Base-by-base conservation (phyloP, 2,113 vertebrate genomes). In the Podilymbus podiceps region DNA sequence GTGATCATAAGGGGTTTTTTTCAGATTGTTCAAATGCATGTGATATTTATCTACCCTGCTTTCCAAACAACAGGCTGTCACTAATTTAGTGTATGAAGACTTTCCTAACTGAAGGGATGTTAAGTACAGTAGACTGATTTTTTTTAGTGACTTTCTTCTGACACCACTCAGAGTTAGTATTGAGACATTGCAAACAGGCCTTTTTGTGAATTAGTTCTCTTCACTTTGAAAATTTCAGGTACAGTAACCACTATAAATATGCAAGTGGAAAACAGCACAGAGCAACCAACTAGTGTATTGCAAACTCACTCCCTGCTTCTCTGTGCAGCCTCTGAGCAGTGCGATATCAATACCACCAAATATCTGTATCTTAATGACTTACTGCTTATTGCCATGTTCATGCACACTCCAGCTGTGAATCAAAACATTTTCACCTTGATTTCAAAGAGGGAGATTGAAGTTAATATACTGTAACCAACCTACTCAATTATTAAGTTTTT, bases 191-290 rank as follows among this genome's bases (percentile, higher is more conserved):
- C 40, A 69, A 74, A 74, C 25, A 17, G 21, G 17, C 4, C 38
- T 50, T 59, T 64, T 5, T 42, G 27, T 75, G 53, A 73, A 67
- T 28, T 23, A 44, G 28, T 55, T 75, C 42, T 40, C 58, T 46
- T 19, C 18, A 12, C n/a, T 72, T 50, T 5, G 38, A 86, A 79
- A 79, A 75, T 59, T 83, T 72, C 14, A 38, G 9, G 28, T 44
- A 15, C 1, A 3, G 12, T 15, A 40, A 21, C 15, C 12, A 18
- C 17, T 38, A 16, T 22, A 27, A 6, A 2, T 6, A 4, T 11
- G 5, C 19, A 38, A 35, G 16, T 13, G 15, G 47, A 25, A 93
- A 59, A 24, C 19, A 59, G 33, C 18, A 11, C 8, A 73, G n/a
- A 30, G 15, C 58, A 79, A 5, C 11, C 13, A 42, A 5, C 14